Evolutionary conservation across 1,140 invertebrate species (phyloP), one percentile per base, ranked within the genome.

Genomic region (Coelopa frigida): DNA sequence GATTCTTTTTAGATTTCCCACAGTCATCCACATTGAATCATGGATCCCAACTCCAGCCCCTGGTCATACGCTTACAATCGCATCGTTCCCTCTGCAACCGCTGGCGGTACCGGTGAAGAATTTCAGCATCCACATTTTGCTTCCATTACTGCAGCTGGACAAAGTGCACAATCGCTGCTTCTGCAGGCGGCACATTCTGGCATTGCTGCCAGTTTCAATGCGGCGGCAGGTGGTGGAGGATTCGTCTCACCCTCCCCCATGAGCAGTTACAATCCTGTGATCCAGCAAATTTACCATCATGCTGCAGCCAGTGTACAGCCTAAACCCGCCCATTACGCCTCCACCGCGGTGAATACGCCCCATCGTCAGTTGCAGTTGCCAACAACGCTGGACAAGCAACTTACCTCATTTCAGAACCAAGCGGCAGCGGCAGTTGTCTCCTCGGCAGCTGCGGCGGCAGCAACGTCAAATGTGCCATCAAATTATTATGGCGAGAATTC

Each of bases 231-330:
- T 41, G 63, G 63, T 17, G 63, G 63, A 12, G 66, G 60, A 35
- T 67, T 67, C 52, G 63, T 67, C 24, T 59, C 63, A 29, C 63
- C 63, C 17, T 67, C 63, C 35, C 63, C 62, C 1, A 66, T 67
- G 5, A 56, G 63, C 53, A 59, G 63, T 55, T 67, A 67, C 49
- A 66, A 67, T 57, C 63, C 51, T 17, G 38, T 60, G 56, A 66
- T 67, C 50, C 62, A 67, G 56, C 62, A 66, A 55, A 66, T 67
- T 20, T 67, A 67, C 50, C 63, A 66, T 50, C 63, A 67, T 60
- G 63, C 63, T 23, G 63, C 63, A 17, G 59, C 58, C 44, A 61
- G 58, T 41, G 63, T 66, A 5, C 62, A 66, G 47, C 63, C 63
- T 1, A 67, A 67, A 51, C 63, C 63, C 23, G 63, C 63, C 37